Evolutionary conservation across 2,888 invertebrate genomes (phyloP).

Genomic region (Piscicola geometra): DNA sequence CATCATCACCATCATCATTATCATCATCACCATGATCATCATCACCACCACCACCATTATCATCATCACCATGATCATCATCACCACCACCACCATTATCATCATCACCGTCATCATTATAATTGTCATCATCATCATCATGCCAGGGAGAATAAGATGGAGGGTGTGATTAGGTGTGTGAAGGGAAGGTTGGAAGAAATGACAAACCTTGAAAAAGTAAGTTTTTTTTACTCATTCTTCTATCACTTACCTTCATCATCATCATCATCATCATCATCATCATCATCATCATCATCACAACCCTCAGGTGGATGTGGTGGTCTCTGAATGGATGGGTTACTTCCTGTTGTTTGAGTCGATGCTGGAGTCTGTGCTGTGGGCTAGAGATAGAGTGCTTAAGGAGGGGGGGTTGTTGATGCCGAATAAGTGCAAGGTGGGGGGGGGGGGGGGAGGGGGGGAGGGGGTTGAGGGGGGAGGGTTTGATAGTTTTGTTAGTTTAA

Average conservation of each 20-base stretch:
- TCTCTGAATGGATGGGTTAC: conserved; percentile 99
- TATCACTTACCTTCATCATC: neutral
- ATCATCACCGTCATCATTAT: no score
- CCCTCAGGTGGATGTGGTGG: conserved; percentile 69
- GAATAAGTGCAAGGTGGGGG: conserved; percentile 37
- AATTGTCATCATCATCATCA: neutral
- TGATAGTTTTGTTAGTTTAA: no score
- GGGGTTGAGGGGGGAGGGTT: no score
- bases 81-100: no score
- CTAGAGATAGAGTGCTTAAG: conserved; percentile 68
- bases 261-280: neutral
- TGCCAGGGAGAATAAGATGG: conserved; percentile 67
- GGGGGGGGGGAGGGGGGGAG: neutral
- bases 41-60: conserved; percentile 22
- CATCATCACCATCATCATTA: conserved; percentile 28
- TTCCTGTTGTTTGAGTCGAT: conserved; percentile 92
- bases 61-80: neutral
- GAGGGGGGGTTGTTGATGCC: conserved; percentile 64
- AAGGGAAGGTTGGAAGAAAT: conserved; percentile 84
- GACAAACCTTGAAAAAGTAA: conserved; percentile 46
- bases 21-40: conserved; percentile 23
- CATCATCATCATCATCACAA: neutral
- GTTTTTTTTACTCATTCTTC: neutral
- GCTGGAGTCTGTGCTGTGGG: conserved; percentile 83
- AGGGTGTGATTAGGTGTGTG: conserved; percentile 69